phyloP scores from a whole-genome alignment of 1,140 invertebrate species.

The Sitobion miscanthi region DNA sequence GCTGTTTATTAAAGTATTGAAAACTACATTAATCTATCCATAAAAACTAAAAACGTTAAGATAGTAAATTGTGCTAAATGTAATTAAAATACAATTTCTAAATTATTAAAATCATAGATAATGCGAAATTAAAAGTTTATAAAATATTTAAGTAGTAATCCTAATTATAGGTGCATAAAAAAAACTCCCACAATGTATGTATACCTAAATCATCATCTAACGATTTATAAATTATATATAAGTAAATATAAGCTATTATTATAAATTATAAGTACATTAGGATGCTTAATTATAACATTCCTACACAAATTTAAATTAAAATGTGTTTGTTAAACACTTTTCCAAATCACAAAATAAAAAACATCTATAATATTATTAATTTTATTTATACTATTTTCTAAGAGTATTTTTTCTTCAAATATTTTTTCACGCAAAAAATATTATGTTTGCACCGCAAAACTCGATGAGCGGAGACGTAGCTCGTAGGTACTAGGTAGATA shows the following conservation, averaged over 20 bases:
- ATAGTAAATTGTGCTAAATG: constrained; percentile 40
- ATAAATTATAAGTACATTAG: too few species aligned
- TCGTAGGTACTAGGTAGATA: neutral
- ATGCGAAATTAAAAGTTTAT: neutral
- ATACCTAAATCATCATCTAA: neutral
- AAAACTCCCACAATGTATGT: neutral
- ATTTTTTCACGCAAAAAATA: neutral
- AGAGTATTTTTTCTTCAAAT: neutral
- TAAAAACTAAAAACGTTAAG: neutral
- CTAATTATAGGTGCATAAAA: neutral
- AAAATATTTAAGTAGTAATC: neutral
- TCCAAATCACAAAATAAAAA: neutral
- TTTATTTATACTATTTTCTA: neutral
- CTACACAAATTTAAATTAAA: neutral
- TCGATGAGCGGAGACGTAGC: neutral
- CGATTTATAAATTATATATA: neutral
- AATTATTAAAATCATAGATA: neutral
- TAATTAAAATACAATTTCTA: constrained; percentile 46
- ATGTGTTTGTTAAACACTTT: too few species aligned
- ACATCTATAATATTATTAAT: neutral
- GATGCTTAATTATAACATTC: neutral
- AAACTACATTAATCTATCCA: neutral
- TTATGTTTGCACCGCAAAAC: neutral
- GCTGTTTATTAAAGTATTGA: neutral
- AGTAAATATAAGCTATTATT: too few species aligned